phyloP scores from a whole-genome alignment of 1,140 invertebrate genomes.

The Leptestheria dahalacensis region DNA sequence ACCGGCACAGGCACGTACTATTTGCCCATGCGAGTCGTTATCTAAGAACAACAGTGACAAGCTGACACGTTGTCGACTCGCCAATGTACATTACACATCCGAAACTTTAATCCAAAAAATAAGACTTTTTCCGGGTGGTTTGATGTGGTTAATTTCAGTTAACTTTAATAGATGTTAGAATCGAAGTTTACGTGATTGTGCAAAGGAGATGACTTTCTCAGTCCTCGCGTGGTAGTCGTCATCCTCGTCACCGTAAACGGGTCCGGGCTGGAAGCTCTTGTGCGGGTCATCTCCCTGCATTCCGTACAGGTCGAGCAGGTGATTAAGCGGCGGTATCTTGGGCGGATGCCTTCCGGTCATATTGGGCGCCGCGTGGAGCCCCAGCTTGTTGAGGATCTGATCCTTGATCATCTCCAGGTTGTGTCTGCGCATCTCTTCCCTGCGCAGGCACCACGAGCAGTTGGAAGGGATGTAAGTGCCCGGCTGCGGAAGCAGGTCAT shows the following conservation, averaged over 20 bases:
- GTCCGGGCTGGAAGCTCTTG: slow-evolving; percentile 26
- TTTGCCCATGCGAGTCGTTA: too few relatives aligned
- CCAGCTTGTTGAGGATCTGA: slow-evolving; percentile 47
- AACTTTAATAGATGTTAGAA: not conserved
- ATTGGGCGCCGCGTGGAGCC: slow-evolving; percentile 46
- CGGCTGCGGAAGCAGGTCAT: slow-evolving; percentile 6
- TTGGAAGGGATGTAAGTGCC: slow-evolving; percentile 19
- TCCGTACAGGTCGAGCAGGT: slow-evolving; percentile 25
- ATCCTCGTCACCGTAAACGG: slow-evolving; percentile 31
- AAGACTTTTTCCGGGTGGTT: too few relatives aligned
- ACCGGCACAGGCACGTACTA: too few relatives aligned
- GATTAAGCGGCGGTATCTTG: slow-evolving; percentile 31
- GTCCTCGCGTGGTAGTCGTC: slow-evolving; percentile 39
- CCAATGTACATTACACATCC: too few relatives aligned
- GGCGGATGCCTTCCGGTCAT: slow-evolving; percentile 43
- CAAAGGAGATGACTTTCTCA: slow-evolving; percentile 37
- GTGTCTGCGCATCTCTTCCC: slow-evolving; percentile 41
- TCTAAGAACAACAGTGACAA: too few relatives aligned
- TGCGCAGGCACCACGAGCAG: slow-evolving; percentile 23
- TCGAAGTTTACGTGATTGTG: slow-evolving; percentile 37
- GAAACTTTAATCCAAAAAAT: too few relatives aligned
- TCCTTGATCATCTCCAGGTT: slow-evolving; percentile 46
- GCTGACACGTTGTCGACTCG: too few relatives aligned
- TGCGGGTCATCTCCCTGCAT: slow-evolving; percentile 23
- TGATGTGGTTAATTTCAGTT: too few relatives aligned